Evolutionary conservation across 2,888 invertebrate species (phyloP).

Genomic region (Trachelus iudaicus): DNA sequence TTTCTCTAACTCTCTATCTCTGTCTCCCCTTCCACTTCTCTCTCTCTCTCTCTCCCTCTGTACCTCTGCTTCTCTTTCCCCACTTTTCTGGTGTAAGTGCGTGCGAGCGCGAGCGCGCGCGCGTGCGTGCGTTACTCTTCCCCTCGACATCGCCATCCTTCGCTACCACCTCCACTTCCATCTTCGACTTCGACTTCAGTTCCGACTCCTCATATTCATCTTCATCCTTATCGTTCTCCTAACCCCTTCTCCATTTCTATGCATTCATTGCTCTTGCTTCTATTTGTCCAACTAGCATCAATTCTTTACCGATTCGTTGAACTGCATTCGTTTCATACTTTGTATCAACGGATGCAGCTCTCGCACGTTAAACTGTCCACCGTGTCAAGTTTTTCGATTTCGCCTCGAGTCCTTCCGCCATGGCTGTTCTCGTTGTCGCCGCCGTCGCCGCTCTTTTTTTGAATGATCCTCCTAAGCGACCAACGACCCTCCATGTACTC

Average conservation of each 20-base stretch:
- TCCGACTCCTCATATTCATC: constrained; percentile 18
- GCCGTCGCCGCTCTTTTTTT: neutral
- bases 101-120: neutral
- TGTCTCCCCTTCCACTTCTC: constrained; percentile 13
- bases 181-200: constrained; percentile 26
- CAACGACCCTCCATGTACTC: neutral
- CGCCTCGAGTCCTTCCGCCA: neutral
- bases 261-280: neutral
- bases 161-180: neutral
- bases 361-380: neutral
- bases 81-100: neutral
- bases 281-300: neutral
- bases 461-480: neutral
- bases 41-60: neutral
- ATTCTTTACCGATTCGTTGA: neutral
- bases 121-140: neutral
- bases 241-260: constrained; percentile 26
- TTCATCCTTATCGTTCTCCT: constrained; percentile 18
- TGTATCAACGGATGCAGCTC: neutral
- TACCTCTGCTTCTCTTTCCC: constrained; percentile 15
- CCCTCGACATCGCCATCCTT: constrained; percentile 1
- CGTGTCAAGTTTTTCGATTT: neutral
- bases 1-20: constrained; percentile 26
- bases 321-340: neutral
- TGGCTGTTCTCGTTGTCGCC: neutral